Evolutionary conservation across 2,888 invertebrate species (phyloP).

Genomic region (Nephrotoma guestfalica): DNA sequence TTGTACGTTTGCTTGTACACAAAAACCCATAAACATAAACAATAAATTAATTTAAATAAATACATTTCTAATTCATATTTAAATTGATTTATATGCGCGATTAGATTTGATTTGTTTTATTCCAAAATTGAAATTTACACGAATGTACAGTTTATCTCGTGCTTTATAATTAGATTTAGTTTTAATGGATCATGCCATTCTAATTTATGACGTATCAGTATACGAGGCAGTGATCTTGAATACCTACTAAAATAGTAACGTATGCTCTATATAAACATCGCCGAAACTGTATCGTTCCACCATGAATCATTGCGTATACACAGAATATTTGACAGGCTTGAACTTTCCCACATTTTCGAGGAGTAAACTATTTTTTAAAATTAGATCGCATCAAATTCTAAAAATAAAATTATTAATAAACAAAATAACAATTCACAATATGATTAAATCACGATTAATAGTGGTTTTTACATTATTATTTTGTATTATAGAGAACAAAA

Average conservation of each 20-base stretch:
- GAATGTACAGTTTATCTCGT: not conserved
- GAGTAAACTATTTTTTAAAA: not conserved
- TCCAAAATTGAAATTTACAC: not conserved
- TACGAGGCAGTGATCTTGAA: not conserved
- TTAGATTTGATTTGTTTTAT: not conserved
- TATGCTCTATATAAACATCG: not conserved
- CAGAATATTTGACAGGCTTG: not conserved
- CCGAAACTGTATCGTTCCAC: not conserved
- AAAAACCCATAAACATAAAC: not conserved
- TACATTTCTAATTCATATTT: not conserved
- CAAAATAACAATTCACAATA: not conserved
- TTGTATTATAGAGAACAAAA: not conserved
- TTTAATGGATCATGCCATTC: not conserved
- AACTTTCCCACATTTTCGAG: not conserved
- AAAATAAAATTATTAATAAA: not conserved
- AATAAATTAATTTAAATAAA: not conserved
- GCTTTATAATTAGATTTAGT: not conserved
- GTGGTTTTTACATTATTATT: not conserved
- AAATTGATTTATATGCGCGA: not conserved
- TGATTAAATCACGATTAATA: not conserved
- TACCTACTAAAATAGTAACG: not conserved
- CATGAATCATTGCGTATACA: not conserved
- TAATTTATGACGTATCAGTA: not conserved
- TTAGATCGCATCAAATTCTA: not conserved
- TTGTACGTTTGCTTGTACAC: too few relatives aligned